phyloP scores from a whole-genome alignment of 1,140 invertebrate species.

The Drosophila carrolli region DNA sequence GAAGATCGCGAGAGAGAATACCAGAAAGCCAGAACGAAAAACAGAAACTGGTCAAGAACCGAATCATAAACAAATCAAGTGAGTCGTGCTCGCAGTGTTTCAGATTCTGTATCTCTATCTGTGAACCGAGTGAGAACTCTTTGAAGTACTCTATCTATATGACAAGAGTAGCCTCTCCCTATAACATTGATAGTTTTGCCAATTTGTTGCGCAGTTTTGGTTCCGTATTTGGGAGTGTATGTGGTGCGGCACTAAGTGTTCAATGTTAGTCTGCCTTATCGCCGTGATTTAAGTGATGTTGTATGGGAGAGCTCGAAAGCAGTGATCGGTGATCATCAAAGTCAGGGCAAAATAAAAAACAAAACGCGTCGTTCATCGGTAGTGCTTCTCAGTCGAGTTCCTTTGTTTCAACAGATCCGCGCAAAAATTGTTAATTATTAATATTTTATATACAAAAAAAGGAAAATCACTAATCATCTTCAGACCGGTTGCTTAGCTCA shows the following conservation, averaged over 20 bases:
- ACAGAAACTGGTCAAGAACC: constrained; percentile 32
- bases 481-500: constrained; percentile 31
- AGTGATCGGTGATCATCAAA: constrained; percentile 9
- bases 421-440: constrained; percentile 43
- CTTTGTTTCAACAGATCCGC: constrained; percentile 19
- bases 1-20: constrained; percentile 44
- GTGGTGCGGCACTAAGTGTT: constrained; percentile 11
- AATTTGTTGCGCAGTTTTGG: constrained; percentile 73
- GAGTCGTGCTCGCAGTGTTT: constrained; percentile 29
- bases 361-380: constrained; percentile 6
- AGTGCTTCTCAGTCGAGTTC: constrained; percentile 29
- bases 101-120: constrained; percentile 17
- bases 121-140: constrained; percentile 12
- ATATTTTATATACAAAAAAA: constrained; percentile 14
- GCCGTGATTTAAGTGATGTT: constrained; percentile 20
- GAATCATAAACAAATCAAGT: constrained; percentile 58
- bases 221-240: constrained; percentile 54
- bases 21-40: neutral
- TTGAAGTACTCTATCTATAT: neutral
- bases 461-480: constrained; percentile 16
- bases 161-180: constrained; percentile 6
- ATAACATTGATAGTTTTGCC: constrained; percentile 69
- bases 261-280: constrained; percentile 11
- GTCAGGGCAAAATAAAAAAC: constrained; percentile 5
- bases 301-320: neutral